Evolutionary conservation across 2,888 invertebrate species (phyloP).

Genomic region (Cantharis rustica): DNA sequence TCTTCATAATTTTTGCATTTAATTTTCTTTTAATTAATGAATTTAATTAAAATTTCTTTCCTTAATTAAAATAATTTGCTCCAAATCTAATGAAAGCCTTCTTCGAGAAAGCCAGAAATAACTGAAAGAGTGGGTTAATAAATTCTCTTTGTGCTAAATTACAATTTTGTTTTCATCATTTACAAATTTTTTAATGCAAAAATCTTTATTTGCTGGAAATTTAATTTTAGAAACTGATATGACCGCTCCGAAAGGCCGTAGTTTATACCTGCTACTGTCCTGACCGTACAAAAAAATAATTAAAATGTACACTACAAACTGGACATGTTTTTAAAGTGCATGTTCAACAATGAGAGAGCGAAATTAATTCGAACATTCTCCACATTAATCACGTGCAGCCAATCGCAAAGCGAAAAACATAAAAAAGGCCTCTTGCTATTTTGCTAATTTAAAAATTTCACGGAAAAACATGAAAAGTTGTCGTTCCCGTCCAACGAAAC

Average conservation of each 20-base stretch:
- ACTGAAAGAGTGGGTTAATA: not conserved
- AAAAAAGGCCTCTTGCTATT: not conserved
- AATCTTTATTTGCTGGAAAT: not conserved
- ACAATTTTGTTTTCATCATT: not conserved
- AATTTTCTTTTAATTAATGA: not conserved
- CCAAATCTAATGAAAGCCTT: not conserved
- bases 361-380: not conserved
- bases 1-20: not conserved
- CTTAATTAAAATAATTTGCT: not conserved
- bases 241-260: not conserved
- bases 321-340: not conserved
- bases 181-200: not conserved
- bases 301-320: not conserved
- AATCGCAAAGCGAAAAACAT: not conserved
- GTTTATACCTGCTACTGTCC: not conserved
- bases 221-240: not conserved
- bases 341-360: not conserved
- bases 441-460: not conserved
- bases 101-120: not conserved
- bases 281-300: not conserved
- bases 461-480: not conserved
- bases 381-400: not conserved
- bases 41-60: not conserved
- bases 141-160: not conserved
- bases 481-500: not conserved